Conservation (phyloP, 2,797 vertebrate genomes). For the Bovichtus diacanthus region DNA sequence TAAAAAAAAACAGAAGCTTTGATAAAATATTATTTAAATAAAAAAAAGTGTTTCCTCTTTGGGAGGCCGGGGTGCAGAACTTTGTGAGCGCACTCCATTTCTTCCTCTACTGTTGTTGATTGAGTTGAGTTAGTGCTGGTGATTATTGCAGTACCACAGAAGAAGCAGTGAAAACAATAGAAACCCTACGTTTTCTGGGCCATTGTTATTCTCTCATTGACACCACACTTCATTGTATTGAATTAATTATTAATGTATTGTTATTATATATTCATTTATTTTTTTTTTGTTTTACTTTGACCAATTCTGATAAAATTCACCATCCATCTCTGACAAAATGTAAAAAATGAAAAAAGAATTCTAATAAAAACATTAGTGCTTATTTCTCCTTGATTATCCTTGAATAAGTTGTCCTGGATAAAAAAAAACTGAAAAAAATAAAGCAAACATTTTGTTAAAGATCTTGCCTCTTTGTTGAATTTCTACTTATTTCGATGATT, state of each 20-base stretch:
- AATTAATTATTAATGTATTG: slow-evolving; percentile 87
- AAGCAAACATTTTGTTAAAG: slow-evolving; percentile 88
- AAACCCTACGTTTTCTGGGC: slow-evolving; percentile 77
- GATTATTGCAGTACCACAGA: slow-evolving; percentile 83
- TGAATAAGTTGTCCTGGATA: slow-evolving; percentile 86
- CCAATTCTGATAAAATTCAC: slow-evolving; percentile 76
- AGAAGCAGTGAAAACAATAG: slow-evolving; percentile 76
- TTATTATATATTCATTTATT: slow-evolving; percentile 83
- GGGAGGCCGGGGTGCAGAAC: slow-evolving; percentile 74
- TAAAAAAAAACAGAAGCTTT: slow-evolving; percentile 83
- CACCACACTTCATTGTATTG: slow-evolving; percentile 85
- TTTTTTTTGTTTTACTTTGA: slow-evolving; percentile 82
- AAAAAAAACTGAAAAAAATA: slow-evolving; percentile 78
- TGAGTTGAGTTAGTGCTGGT: slow-evolving; percentile 87
- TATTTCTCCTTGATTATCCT: slow-evolving; percentile 87
- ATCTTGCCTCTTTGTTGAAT: slow-evolving; percentile 43
- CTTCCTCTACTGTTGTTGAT: slow-evolving; percentile 86
- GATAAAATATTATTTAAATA: slow-evolving; percentile 90
- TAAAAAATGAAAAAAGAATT: slow-evolving; percentile 71
- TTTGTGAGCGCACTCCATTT: slow-evolving; percentile 74
- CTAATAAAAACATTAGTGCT: slow-evolving; percentile 81
- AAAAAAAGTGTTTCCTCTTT: slow-evolving; percentile 86
- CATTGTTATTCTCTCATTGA: slow-evolving; percentile 79
- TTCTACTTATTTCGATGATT: not conserved
- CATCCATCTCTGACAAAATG: slow-evolving; percentile 82